These are phyloP conservation scores for Tanaodytes sp. DNA, from an alignment of 2,888 invertebrate genomes.

Conservation along the genomic window DNA sequence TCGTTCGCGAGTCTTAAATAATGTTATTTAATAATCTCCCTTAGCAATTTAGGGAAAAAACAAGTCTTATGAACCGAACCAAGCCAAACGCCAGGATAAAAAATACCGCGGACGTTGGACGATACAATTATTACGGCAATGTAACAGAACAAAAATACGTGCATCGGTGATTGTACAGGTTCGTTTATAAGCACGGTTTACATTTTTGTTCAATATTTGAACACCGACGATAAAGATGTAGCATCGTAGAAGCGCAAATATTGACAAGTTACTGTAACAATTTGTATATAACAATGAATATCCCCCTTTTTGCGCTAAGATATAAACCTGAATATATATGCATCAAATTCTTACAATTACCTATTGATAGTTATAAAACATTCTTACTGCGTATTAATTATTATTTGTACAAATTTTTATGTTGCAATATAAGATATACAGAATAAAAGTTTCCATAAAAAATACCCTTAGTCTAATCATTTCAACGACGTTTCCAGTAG, in stretches of 20 bases:
- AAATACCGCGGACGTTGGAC: constrained; percentile 22
- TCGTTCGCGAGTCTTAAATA: too few species aligned
- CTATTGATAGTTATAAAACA: constrained; percentile 49
- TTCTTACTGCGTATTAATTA: constrained; percentile 52
- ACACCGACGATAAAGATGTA: constrained; percentile 49
- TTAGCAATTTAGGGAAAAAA: not conserved
- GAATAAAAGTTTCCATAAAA: constrained; percentile 63
- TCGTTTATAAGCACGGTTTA: constrained; percentile 45
- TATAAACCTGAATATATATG: constrained; percentile 46
- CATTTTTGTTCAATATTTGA: constrained; percentile 65
- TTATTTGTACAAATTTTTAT: constrained; percentile 71
- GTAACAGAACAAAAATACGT: too few species aligned
- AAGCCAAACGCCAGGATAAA: constrained; percentile 37
- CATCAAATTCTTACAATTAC: constrained; percentile 53
- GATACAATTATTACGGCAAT: too few species aligned
- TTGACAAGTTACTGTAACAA: constrained; percentile 48
- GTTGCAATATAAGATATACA: constrained; percentile 73
- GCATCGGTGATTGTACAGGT: constrained; percentile 10
- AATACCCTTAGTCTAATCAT: too few species aligned
- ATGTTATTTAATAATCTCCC: too few species aligned
- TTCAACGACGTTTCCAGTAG: too few species aligned
- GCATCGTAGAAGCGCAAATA: constrained; percentile 41
- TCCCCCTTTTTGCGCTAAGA: constrained; percentile 48
- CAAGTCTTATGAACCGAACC: constrained; percentile 34
- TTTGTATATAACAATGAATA: constrained; percentile 56